These are phyloP conservation scores for Gnathonemus longibarbis DNA, from an alignment of 2,113 vertebrate species.

Conservation along the genomic window DNA sequence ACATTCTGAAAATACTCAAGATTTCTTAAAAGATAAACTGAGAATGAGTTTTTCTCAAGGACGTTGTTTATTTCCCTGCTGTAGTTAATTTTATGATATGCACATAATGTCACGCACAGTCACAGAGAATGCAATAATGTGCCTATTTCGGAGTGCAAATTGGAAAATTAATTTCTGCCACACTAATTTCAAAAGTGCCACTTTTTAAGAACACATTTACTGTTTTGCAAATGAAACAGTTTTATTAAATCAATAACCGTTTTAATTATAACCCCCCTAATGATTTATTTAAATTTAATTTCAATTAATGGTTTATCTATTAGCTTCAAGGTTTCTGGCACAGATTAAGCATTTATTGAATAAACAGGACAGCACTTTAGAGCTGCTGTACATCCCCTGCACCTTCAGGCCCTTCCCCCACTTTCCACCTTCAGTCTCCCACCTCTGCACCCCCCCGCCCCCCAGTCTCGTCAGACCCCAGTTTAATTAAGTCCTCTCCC, in stretches of 20 bases:
- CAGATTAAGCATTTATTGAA: constrained; percentile 13
- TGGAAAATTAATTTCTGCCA: constrained; percentile 55
- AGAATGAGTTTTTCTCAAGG: background rate
- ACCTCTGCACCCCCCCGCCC: background rate
- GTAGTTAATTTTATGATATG: constrained; percentile 5
- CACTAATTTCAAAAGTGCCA: constrained; percentile 52
- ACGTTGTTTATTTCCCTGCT: background rate
- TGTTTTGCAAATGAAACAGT: constrained; percentile 51
- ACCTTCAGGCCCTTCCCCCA: background rate
- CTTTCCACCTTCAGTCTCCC: background rate
- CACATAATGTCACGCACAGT: background rate
- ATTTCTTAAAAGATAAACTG: background rate
- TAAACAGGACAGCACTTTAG: constrained; percentile 10
- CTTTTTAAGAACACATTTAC: constrained; percentile 44
- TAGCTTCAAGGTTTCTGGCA: background rate
- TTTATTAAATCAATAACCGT: constrained; percentile 60
- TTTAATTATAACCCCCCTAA: constrained; percentile 49
- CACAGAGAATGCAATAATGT: constrained; percentile 8
- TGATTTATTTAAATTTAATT: constrained; percentile 29
- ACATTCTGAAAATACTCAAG: background rate
- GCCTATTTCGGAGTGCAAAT: constrained; percentile 53
- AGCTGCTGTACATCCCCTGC: background rate
- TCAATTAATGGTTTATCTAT: constrained; percentile 17
- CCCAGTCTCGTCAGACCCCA: background rate
- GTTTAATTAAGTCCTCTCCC: constrained; percentile 14